Percentiles rank a stretch among this genome's conserved stretches.
Evolutionary conservation across 2,888 invertebrate species (phyloP).

Genomic region (Parnassius glacialis): DNA sequence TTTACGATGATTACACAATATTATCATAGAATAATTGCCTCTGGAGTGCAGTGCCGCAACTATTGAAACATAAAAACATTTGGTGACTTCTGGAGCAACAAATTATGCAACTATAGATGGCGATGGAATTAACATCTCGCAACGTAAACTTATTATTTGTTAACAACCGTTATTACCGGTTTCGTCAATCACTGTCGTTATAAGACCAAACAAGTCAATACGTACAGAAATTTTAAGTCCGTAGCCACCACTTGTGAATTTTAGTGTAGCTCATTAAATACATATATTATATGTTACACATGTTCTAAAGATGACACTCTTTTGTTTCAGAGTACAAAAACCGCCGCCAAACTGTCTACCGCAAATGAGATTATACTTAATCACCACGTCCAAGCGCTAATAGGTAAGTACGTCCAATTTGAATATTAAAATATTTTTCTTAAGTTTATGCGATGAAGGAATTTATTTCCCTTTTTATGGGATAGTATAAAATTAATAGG

Average conservation of each 20-base stretch:
- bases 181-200: constrained; percentile 64
- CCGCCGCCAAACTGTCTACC: constrained; percentile 80
- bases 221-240: constrained; percentile 47
- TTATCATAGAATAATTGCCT: constrained; percentile 61
- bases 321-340: constrained; percentile 61
- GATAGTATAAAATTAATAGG: constrained; percentile 39
- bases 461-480: not conserved
- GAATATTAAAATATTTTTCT: too few relatives aligned
- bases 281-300: constrained; percentile 5
- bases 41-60: constrained; percentile 48
- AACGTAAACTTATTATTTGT: constrained; percentile 64
- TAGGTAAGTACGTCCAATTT: constrained; percentile 60
- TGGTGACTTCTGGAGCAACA: constrained; percentile 54
- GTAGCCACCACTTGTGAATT: constrained; percentile 2
- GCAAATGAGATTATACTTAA: constrained; percentile 75
- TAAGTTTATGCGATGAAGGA: too few relatives aligned
- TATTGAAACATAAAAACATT: constrained; percentile 48
- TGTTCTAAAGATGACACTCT: constrained; percentile 25
- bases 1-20: constrained; percentile 59
- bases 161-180: constrained; percentile 66
- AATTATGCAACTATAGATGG: constrained; percentile 57
- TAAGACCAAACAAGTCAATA: constrained; percentile 47
- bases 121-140: constrained; percentile 62
- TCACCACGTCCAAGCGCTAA: constrained; percentile 78
- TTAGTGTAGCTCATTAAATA: constrained; percentile 8